Base-by-base conservation (phyloP, 2,797 vertebrate species). In the Sparidentex hasta region DNA sequence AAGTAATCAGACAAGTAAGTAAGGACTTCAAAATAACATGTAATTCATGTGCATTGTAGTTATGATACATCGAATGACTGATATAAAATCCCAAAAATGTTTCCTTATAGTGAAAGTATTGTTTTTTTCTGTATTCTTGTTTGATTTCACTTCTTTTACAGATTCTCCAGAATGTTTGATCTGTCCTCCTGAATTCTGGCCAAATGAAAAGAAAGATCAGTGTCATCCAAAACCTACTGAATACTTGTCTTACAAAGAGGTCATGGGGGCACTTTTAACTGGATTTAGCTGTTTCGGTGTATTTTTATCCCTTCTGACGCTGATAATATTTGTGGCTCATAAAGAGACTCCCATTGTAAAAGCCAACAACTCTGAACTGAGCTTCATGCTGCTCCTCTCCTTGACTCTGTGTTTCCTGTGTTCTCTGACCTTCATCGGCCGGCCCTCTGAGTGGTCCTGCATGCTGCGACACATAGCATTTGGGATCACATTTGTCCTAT, bases 401-500 rank as follows among this genome's bases (percentile, higher is more conserved):
- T 54, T 94, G 12, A 93, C 65, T 41, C 84, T 92, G 64, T 95
- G 92, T 52, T 93, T 91, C 81, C 79, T 93, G 44, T 94, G 86
- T 41, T 90, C 94, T 59, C 82, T 94, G 70, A 91, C 91, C 56
- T 91, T 94, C 84, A 92, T 93, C 2, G 87, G 82, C 17, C 89
- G 80, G 64, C 92, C 92, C 38, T 87, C 91, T 44, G 81, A 89
- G 11, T 95, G 93, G 91, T 93, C 91, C 80, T 95, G 93, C 78
- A 94, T 91, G 92, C 83, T 94, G 23, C 83, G 90, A 6, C 90
- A 94, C 74, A 91, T 86, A 46, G 91, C 91, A 0, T 93, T 94
- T 21, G 88, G 92, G 9, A 92, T 95, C 79, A 93, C 88, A 3
- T 94, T 94, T 62, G 90, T 94, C 51, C 83, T 95, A 68, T 92